Evolutionary conservation across 2,888 invertebrate species (phyloP).

Genomic region (Spisula solida): DNA sequence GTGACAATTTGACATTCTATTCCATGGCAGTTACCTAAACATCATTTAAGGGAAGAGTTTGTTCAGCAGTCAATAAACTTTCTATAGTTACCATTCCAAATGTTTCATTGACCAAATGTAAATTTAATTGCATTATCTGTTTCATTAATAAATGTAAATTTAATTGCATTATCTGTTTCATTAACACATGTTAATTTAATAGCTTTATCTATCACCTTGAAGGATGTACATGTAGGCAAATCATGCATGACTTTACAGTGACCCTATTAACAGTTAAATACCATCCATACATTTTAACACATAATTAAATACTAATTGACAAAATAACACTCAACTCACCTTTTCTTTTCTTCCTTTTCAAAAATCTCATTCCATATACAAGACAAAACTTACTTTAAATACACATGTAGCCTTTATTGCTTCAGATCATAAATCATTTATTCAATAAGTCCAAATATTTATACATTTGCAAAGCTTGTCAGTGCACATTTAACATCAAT

Average conservation of each 20-base stretch:
- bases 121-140: background rate
- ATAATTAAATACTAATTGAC: no score
- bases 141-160: background rate
- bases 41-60: no score
- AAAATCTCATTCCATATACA: conserved; percentile 24
- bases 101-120: background rate
- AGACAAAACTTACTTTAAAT: background rate
- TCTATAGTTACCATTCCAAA: no score
- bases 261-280: background rate
- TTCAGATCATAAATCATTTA: background rate
- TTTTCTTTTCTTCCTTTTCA: conserved; percentile 17
- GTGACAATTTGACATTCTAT: no score
- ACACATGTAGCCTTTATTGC: background rate
- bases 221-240: background rate
- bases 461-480: no score
- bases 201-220: background rate
- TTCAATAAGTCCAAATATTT: background rate
- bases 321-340: background rate
- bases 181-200: conserved; percentile 1
- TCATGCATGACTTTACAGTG: background rate
- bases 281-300: no score
- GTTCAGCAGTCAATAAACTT: no score
- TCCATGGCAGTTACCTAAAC: no score
- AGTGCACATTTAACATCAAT: no score
- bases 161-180: background rate